Percentiles rank a stretch among this genome's conserved stretches.
phyloP scores from a whole-genome alignment of 1,140 invertebrate species.

The Plutomurus gul region DNA sequence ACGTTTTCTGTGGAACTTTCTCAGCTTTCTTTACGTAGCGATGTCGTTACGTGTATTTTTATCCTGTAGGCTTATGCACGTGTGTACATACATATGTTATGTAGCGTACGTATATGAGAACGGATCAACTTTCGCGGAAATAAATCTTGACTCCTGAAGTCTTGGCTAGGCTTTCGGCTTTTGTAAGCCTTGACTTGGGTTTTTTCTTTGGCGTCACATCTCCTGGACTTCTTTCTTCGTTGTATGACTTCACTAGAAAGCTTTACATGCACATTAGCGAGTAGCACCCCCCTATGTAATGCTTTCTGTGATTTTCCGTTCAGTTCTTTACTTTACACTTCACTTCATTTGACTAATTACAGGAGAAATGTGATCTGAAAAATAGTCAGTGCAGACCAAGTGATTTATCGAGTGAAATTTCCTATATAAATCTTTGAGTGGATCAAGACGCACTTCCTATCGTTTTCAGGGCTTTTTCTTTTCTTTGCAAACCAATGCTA shows the following conservation, averaged over 20 bases:
- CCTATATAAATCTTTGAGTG: constrained; percentile 41
- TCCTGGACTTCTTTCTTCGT: constrained; percentile 7
- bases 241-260: neutral
- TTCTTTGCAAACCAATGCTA: too few species aligned
- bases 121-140: constrained; percentile 9
- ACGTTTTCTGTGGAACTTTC: too few species aligned
- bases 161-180: constrained; percentile 7
- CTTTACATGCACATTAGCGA: too few species aligned
- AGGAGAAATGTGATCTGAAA: constrained; percentile 39
- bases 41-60: neutral
- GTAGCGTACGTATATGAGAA: neutral
- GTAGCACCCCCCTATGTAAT: neutral
- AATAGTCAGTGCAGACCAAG: constrained; percentile 31
- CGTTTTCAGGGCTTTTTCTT: neutral
- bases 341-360: constrained; percentile 49
- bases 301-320: neutral
- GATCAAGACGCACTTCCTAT: constrained; percentile 5
- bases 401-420: constrained; percentile 44
- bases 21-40: too few species aligned
- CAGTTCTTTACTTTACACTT: constrained; percentile 38
- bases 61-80: neutral
- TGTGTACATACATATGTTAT: neutral
- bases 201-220: constrained; percentile 25
- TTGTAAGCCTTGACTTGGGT: constrained; percentile 6
- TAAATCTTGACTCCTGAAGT: constrained; percentile 26